Conservation (phyloP, 2,888 invertebrate genomes). For the Melangyna quadrimaculata region DNA sequence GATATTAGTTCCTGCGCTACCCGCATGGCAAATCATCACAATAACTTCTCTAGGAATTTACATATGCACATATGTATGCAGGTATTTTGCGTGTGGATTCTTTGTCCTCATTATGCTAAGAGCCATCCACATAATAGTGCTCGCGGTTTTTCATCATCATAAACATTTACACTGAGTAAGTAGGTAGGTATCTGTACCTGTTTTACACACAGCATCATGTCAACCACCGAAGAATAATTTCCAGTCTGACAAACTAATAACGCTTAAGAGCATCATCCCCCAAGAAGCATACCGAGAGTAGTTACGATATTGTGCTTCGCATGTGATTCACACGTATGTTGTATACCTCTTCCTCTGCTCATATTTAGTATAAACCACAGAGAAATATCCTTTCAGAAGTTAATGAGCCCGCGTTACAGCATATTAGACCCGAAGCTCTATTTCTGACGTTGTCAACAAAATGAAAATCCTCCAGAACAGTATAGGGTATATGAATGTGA, state of each 20-base stretch:
- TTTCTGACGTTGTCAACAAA: conserved; percentile 31
- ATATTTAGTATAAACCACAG: conserved; percentile 12
- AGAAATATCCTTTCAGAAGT: conserved; percentile 37
- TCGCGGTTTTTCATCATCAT: conserved; percentile 30
- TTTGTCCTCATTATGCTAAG: conserved; percentile 28
- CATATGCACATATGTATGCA: background rate
- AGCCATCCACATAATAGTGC: conserved; percentile 14
- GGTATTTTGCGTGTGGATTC: background rate
- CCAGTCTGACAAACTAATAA: conserved; percentile 36
- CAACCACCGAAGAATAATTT: conserved; percentile 18
- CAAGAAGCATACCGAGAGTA: background rate
- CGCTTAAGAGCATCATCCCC: conserved; percentile 17
- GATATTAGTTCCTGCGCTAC: background rate
- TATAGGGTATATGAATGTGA: background rate
- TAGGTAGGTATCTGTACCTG: background rate
- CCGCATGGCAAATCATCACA: background rate
- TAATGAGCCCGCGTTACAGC: conserved; percentile 47
- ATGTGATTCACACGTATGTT: conserved; percentile 40
- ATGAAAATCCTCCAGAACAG: conserved; percentile 10
- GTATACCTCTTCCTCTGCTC: background rate
- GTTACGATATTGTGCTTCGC: background rate
- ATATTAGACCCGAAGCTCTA: conserved; percentile 16
- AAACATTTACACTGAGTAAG: conserved; percentile 6
- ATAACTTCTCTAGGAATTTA: background rate
- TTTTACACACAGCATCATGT: conserved; percentile 15